phyloP scores from a whole-genome alignment of 1,140 invertebrate genomes.

The Samia ricini region DNA sequence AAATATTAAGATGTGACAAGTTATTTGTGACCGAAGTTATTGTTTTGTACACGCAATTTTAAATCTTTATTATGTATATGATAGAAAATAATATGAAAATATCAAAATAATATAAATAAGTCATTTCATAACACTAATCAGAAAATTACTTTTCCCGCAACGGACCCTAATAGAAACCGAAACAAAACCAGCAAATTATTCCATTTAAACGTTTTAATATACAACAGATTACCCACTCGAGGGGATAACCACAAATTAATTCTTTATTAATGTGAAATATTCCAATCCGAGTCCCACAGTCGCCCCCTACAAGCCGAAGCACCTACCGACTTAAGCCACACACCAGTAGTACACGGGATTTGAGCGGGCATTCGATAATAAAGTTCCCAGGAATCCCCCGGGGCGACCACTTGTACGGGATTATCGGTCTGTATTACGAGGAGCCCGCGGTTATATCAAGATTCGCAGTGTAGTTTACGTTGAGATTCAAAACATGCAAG shows the following conservation, averaged over 20 bases:
- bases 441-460: conserved; percentile 10
- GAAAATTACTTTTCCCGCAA: background rate
- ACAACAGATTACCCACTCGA: conserved; percentile 34
- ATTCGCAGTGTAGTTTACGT: conserved; percentile 3
- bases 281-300: conserved; percentile 23
- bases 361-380: conserved; percentile 38
- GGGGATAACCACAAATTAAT: conserved; percentile 52
- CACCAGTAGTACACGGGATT: conserved; percentile 23
- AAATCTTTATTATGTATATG: no score
- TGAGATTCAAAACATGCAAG: conserved; percentile 9
- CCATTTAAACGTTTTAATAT: conserved; percentile 18
- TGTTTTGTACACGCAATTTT: no score
- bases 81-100: no score
- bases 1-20: no score
- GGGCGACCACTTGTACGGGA: conserved; percentile 57
- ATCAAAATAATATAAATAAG: no score
- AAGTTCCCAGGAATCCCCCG: conserved; percentile 59
- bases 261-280: conserved; percentile 37
- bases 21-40: no score
- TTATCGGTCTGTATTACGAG: conserved; percentile 34
- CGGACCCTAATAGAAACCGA: background rate
- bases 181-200: no score
- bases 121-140: background rate
- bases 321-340: background rate
- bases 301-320: conserved; percentile 25